Evolutionary conservation across 1,140 invertebrate genomes (phyloP), one percentile per base, ranked within the genome.

Genomic region (Drosophila subobscura): DNA sequence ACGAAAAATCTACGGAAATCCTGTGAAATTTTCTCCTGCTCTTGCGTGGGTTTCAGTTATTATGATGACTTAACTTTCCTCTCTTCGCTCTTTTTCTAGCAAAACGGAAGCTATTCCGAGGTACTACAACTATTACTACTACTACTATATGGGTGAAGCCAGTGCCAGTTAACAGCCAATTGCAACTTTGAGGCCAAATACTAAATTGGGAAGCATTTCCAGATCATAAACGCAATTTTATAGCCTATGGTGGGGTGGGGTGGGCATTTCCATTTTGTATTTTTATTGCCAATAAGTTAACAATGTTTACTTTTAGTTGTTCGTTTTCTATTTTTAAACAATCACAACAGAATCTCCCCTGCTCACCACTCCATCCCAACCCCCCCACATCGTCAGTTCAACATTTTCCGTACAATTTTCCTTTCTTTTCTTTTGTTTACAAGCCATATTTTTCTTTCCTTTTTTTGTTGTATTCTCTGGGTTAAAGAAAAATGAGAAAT

Each of bases 271-370:
- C 52, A 50, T 57, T 66, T 81, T 85, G 72, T 85, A 66, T 88
- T 86, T 85, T 88, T 88, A 86, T 86, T 77, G 81, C 67, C 81
- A 86, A 75, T 81, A 80, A 80, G 77, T 74, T 88, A 86, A 86
- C 81, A 86, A 81, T 86, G 81, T 86, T 86, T 86, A 86, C 81
- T 74, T 81, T 86, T 52, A 59, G 72, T 54, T 74, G 55, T 74
- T 70, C 68, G 61, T 77, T 70, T 52, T 41, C 79, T 86, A 78
- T 81, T 78, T 86, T 88, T 83, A 65, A 79, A 61, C 65, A 81
- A 86, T 57, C 84, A 63, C 75, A 77, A 47, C 56, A 37, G 33
- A 68, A 25, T 47, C 53, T 45, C 54, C 29, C 23, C 51, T 47
- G 41, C 40, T 47, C 64, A 37, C 46, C 50, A 74, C 57, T 58